phyloP scores from a whole-genome alignment of 1,140 invertebrate species.

The Himalopsyche phryganea region DNA sequence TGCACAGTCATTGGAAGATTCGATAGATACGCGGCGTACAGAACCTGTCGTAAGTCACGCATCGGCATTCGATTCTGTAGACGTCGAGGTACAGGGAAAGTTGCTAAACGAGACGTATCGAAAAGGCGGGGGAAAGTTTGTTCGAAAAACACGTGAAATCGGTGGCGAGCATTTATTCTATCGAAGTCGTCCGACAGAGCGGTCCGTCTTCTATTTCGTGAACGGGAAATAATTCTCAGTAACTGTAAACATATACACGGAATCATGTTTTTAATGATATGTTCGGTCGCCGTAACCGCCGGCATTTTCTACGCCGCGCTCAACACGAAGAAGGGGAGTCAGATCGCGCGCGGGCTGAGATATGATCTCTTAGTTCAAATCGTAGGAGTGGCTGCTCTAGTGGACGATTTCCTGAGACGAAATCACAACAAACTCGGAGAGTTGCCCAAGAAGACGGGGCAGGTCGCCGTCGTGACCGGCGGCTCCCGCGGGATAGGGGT shows the following conservation, averaged over 20 bases:
- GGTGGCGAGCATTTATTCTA: constrained; percentile 5
- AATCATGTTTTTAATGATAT: constrained; percentile 42
- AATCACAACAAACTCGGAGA: constrained; percentile 42
- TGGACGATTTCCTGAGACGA: constrained; percentile 48
- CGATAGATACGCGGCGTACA: too few species aligned
- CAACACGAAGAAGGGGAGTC: constrained; percentile 45
- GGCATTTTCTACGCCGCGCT: constrained; percentile 38
- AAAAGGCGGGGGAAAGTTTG: constrained; percentile 11
- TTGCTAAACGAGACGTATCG: neutral
- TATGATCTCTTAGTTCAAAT: constrained; percentile 44
- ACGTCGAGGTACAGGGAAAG: neutral
- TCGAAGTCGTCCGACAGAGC: neutral
- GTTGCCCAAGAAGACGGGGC: constrained; percentile 50
- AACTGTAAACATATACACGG: constrained; percentile 8
- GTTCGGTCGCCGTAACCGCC: constrained; percentile 34
- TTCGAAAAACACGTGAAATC: neutral
- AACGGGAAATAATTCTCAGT: too few species aligned
- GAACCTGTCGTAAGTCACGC: too few species aligned
- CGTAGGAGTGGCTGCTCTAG: constrained; percentile 13
- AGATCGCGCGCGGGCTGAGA: constrained; percentile 41
- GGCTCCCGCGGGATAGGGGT: constrained; percentile 82
- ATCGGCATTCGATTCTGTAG: too few species aligned
- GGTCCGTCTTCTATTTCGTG: constrained; percentile 30
- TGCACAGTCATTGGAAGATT: too few species aligned
- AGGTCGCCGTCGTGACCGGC: constrained; percentile 83